A percentile compares a stretch with the other conserved stretches of the same genome.
Conservation (phyloP, 2,113 vertebrate species). For the Sceloporus undulatus region DNA sequence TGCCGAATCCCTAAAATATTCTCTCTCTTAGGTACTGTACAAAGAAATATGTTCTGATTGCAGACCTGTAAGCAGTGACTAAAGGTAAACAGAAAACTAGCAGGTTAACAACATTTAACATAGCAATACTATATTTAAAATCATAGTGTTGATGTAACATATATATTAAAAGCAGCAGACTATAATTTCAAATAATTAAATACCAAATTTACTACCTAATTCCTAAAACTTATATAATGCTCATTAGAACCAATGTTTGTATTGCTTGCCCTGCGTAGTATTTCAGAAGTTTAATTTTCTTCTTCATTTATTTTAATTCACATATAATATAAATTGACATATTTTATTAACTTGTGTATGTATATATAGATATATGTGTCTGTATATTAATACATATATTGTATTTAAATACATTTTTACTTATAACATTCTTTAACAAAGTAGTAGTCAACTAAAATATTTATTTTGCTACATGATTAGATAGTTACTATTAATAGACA, state of each 20-base stretch:
- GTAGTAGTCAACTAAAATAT: constrained; percentile 58
- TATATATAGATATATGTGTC: too few species aligned
- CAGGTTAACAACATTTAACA: neutral
- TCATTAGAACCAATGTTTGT: neutral
- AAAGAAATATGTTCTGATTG: neutral
- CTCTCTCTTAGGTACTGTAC: neutral
- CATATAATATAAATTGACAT: neutral
- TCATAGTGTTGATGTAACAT: neutral
- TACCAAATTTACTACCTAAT: constrained; percentile 1
- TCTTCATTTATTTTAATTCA: constrained; percentile 18
- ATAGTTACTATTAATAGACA: constrained; percentile 69
- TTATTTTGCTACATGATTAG: constrained; percentile 66
- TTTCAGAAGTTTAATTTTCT: constrained; percentile 35
- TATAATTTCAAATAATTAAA: constrained; percentile 1
- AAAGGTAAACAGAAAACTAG: neutral
- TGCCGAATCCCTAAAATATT: neutral
- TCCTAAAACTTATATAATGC: neutral
- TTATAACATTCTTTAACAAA: constrained; percentile 41
- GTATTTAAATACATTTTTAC: neutral
- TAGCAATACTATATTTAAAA: too few species aligned
- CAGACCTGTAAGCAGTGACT: too few species aligned
- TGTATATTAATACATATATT: neutral
- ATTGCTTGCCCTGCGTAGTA: constrained; percentile 34
- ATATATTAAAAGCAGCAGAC: constrained; percentile 10
- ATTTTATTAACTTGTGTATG: too few species aligned